A percentile compares a stretch with the other conserved stretches of the same genome.
Conservation (phyloP, 2,113 vertebrate genomes). For the Lota lota region DNA sequence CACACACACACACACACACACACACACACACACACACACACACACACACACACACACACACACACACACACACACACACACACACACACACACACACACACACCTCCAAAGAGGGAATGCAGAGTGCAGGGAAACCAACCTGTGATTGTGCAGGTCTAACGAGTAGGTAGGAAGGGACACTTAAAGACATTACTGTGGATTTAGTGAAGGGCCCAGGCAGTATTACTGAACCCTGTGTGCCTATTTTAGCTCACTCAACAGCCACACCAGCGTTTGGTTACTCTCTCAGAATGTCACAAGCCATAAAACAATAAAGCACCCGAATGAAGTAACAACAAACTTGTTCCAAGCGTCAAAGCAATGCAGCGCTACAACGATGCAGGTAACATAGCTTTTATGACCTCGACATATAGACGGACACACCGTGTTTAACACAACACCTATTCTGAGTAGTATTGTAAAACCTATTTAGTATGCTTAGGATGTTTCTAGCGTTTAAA, state of each 20-base stretch:
- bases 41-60: constrained; percentile 12
- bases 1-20: constrained; percentile 12
- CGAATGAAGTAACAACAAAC: constrained; percentile 14
- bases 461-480: too few relatives aligned
- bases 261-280: constrained; percentile 43
- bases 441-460: too few relatives aligned
- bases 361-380: too few relatives aligned
- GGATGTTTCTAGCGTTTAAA: too few relatives aligned
- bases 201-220: constrained; percentile 35
- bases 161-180: constrained; percentile 36
- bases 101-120: not conserved
- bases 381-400: too few relatives aligned
- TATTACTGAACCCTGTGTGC: constrained; percentile 38
- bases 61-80: constrained; percentile 16
- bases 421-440: too few relatives aligned
- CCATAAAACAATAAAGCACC: constrained; percentile 24
- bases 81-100: constrained; percentile 1
- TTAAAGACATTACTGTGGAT: constrained; percentile 40
- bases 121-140: constrained; percentile 15
- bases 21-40: constrained; percentile 11
- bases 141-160: constrained; percentile 31
- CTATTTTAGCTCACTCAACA: constrained; percentile 54
- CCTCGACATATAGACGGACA: too few relatives aligned
- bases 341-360: too few relatives aligned
- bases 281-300: constrained; percentile 40